Evolutionary conservation across 2,797 vertebrate genomes (phyloP), one percentile per base, ranked within the genome.

Genomic region (Channa striata): DNA sequence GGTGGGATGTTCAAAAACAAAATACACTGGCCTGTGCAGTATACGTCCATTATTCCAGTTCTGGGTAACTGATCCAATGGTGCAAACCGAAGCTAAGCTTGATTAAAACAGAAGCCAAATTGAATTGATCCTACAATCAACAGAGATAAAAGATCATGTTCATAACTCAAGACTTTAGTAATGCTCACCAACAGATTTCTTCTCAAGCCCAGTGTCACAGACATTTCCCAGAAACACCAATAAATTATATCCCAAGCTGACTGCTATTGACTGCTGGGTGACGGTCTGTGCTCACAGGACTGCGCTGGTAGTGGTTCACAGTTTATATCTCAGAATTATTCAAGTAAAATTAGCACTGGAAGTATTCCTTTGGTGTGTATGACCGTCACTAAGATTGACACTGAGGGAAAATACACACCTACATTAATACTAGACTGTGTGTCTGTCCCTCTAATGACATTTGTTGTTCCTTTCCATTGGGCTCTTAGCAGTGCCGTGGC

Each of bases 81-180:
- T 30, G 25, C 25, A 2, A 30, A 30, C 17, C 37, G 12, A 11
- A 11, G 11, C 44, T 44, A 2, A 43, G 4, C 36, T 25, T 1
- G 46, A 61, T 53, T 59, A 37, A 57, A 49, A 46, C 62, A 56
- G 8, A 46, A 82, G 88, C 88, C 73, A 49, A 76, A 81, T 91
- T 91, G 90, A 88, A 88, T 92, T 80, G 78, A 73, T 83, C 49
- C 80, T 76, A 89, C 71, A 80, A 83, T 82, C 70, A n/a, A n/a
- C n/a, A 81, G 82, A 84, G 80, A 83, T 8, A 77, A 77, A 72
- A 75, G 59, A 59, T 16, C 59, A 66, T 11, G 56, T 59, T 71
- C 43, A 67, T 34, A 70, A 81, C 37, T 79, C 39, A 56, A 39
- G 19, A 50, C 58, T 69, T 79, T 79, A 68, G 25, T 30, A 3